Conservation (phyloP, 2,797 vertebrate genomes). For the Eremophila alpestris region DNA sequence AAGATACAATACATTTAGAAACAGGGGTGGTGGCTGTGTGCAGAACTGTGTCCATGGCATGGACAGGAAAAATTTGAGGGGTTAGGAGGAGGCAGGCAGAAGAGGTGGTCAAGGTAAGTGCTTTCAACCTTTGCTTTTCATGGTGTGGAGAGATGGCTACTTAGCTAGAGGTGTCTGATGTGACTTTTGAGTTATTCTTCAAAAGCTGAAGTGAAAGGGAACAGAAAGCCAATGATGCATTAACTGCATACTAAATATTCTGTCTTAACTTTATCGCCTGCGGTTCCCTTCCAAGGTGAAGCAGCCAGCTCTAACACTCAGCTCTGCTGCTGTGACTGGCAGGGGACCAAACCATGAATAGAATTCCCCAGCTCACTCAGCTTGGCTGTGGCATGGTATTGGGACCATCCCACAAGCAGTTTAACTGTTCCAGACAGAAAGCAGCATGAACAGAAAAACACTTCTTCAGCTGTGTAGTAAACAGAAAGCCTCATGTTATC, state of each 20-base stretch:
- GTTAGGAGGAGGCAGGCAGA: not conserved
- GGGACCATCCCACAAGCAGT: not conserved
- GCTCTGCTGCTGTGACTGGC: not conserved
- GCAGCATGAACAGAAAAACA: not conserved
- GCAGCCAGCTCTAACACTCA: not conserved
- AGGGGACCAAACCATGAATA: not conserved
- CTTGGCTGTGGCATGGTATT: not conserved
- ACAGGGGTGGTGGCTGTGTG: not conserved
- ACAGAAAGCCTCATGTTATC: not conserved
- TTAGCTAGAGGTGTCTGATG: not conserved
- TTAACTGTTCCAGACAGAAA: not conserved
- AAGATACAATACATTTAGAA: not conserved
- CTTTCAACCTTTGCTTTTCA: not conserved
- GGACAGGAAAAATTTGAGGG: not conserved
- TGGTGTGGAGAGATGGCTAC: not conserved
- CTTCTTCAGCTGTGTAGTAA: not conserved
- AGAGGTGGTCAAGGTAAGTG: not conserved
- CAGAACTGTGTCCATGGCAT: not conserved
- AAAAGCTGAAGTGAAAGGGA: conserved; percentile 10
- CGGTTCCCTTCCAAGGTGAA: not conserved
- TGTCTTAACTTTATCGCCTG: not conserved
- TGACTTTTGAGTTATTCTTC: not conserved
- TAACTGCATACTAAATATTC: not conserved
- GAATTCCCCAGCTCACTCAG: not conserved
- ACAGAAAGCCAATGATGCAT: not conserved